Evolutionary conservation across 2,888 invertebrate genomes (phyloP), one percentile per base, ranked within the genome.

Genomic region (Macrophya annulata): DNA sequence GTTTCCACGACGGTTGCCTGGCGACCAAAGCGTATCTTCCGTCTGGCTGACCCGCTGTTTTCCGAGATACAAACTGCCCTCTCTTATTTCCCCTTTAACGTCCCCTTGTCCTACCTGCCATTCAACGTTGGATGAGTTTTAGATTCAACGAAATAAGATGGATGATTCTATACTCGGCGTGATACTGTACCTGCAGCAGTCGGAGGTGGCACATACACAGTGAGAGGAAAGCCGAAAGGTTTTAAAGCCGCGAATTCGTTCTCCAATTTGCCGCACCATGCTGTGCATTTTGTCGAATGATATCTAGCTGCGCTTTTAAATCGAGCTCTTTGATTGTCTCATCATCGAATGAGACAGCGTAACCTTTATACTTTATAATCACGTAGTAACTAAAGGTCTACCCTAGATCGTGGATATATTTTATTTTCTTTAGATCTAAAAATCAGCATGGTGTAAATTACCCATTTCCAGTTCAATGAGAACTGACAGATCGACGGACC

Each of bases 11-110:
- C 88, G 85, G 91, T 91, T 91, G 91, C 91, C 91, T 90, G 91
- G 91, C 91, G 91, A 91, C 91, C 68, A 37, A 68, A 90, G 90
- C 90, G 91, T 90, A 90, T 89, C 90, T 90, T 91, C 90, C 90
- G 90, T 91, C 90, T 91, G 89, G 90, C 89, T 91, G 90, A 91
- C 91, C 90, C 89, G 89, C 88, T 89, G 90, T 90, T 91, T 91
- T 91, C 90, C 89, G 90, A 89, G 89, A 90, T 89, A 89, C 89
- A 68, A 88, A 87, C 90, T 89, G 89, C 87, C 85, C 88, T 88
- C 89, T 87, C 88, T 88, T 88, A 87, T 88, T 86, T 87, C 88
- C 88, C 86, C 86, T 81, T 76, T 81, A 17, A n/a, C 65, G 25
- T 45, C n/a, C 40, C 4, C 15, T 74, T 25, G 43, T 48, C 15